Evolutionary conservation across 2,888 invertebrate genomes (phyloP), one percentile per base, ranked within the genome.

Genomic region (Diadegma fenestrale): DNA sequence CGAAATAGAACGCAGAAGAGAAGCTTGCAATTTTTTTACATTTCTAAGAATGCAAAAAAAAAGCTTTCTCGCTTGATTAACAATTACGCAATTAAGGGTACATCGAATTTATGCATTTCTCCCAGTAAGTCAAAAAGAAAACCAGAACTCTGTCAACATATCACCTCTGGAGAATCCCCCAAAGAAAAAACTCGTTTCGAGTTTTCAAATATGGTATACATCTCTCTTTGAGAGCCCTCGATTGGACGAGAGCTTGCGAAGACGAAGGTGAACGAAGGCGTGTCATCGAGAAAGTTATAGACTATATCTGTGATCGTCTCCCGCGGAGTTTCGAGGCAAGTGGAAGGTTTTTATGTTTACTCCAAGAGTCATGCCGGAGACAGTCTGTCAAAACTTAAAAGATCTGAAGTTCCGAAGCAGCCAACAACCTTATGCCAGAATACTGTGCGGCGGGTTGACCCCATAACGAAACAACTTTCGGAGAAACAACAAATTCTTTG

Each of bases 381-480:
- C 30, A 26, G 33, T 4, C 43, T 71, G 64, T 61, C 75, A 63
- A 54, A 54, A 19, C 64, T 63, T 43, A 8, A n/a, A n/a, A 26
- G 43, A 81, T 69, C 73, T 78, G 8, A 26, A 19, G 37, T 37
- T 54, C 5, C 61, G n/a, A 1, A n/a, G n/a, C 22, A 30, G 61
- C 41, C 84, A n/a, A 41, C 41, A 73, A 73, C 51, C 75, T 51
- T 45, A n/a, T n/a, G n/a, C n/a, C n/a, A n/a, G n/a, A n/a, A n/a
- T n/a, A n/a, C n/a, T n/a, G n/a, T n/a, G 68, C 43, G 12, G 68
- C 63, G 43, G 64, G 69, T 33, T 48, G 51, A 45, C 30, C 33
- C 78, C 66, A 26, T 58, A 48, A 54, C 48, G 79, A 76, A 80
- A 84, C 66, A 58, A 72, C 61, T 80, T 84, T 63, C 8, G 8